Evolutionary conservation across 92 coral and sea anemone species (phyloP).

Genomic region (Metridium senile): DNA sequence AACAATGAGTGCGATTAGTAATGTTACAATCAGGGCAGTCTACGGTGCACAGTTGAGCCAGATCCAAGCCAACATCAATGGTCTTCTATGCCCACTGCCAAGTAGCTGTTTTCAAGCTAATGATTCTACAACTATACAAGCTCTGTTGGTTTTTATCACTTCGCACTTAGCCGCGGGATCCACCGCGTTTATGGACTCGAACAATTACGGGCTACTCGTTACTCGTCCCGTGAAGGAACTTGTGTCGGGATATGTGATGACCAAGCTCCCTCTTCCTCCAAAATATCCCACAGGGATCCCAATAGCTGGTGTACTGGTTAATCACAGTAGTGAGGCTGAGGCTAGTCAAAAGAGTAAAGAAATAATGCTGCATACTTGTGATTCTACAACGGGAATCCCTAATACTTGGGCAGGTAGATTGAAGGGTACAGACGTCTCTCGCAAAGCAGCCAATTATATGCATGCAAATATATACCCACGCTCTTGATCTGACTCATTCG

Average conservation of each 20-base stretch:
- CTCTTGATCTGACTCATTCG: too few species aligned
- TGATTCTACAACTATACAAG: neutral
- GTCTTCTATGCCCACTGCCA: slow-evolving; percentile 47
- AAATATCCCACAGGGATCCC: slow-evolving; percentile 36
- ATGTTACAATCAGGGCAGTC: slow-evolving; percentile 11
- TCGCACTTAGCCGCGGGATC: slow-evolving; percentile 42
- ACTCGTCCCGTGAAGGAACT: slow-evolving; percentile 69
- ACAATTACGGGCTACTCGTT: slow-evolving; percentile 65
- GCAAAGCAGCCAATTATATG: too few species aligned
- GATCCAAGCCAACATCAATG: slow-evolving; percentile 9
- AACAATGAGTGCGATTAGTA: neutral
- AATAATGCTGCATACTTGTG: slow-evolving; percentile 66
- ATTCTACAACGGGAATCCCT: slow-evolving; percentile 38
- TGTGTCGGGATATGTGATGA: slow-evolving; percentile 75
- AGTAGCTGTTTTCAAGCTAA: slow-evolving; percentile 45
- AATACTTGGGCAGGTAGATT: slow-evolving; percentile 77
- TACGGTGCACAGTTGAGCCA: neutral
- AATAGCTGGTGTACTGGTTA: slow-evolving; percentile 61
- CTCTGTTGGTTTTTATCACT: slow-evolving; percentile 42
- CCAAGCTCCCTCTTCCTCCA: slow-evolving; percentile 53
- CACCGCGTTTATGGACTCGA: slow-evolving; percentile 44
- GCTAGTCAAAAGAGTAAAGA: slow-evolving; percentile 24
- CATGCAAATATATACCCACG: too few species aligned
- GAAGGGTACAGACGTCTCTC: too few species aligned
- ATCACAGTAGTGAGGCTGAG: slow-evolving; percentile 42